A percentile compares a stretch with the other conserved stretches of the same genome.
Conservation (phyloP, 2,888 invertebrate genomes). For the Latrodectus hesperus region DNA sequence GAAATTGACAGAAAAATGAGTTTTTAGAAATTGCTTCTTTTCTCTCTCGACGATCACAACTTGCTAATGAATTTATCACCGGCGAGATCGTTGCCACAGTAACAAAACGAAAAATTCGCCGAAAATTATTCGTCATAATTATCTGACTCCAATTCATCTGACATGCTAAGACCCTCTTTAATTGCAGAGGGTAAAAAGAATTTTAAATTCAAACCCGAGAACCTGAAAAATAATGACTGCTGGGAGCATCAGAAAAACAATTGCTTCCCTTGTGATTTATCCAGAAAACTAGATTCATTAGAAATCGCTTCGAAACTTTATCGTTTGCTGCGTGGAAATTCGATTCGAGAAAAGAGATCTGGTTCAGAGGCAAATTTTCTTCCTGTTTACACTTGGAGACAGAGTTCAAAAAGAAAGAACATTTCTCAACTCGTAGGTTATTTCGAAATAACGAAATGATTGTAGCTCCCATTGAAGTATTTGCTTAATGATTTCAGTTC, state of each 20-base stretch:
- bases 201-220: neutral
- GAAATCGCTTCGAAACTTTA: neutral
- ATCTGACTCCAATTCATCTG: neutral
- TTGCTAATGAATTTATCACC: too few species aligned
- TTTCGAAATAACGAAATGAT: neutral
- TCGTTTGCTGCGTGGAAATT: neutral
- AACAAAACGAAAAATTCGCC: neutral
- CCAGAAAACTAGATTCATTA: slow-evolving; percentile 1
- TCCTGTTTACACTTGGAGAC: neutral
- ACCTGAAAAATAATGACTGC: neutral
- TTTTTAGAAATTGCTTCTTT: too few species aligned
- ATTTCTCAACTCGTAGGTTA: neutral
- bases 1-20: too few species aligned
- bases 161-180: neutral
- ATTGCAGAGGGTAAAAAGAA: neutral
- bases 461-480: neutral
- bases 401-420: neutral
- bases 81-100: neutral
- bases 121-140: neutral
- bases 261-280: neutral
- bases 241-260: slow-evolving; percentile 1
- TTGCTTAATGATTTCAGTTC: slow-evolving; percentile 2
- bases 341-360: neutral
- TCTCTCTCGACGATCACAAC: too few species aligned
- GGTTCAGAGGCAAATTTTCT: neutral